Evolutionary conservation across 1,140 invertebrate species (phyloP), one percentile per base, ranked within the genome.

Genomic region (Brachionus angularis): DNA sequence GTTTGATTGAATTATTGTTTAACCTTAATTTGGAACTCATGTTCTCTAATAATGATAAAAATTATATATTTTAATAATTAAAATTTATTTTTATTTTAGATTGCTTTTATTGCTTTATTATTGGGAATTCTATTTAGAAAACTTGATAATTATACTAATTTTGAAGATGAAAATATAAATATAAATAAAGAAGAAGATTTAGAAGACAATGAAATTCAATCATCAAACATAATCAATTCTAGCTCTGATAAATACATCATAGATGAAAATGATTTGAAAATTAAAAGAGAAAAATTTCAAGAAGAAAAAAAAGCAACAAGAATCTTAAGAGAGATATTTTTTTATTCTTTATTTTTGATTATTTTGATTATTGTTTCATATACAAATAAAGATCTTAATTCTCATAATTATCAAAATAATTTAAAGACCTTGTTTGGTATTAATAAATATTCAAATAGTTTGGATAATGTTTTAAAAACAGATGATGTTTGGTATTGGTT

Each of bases 101-200:
- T n/a, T n/a, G 78, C 85, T 74, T 73, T 84, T 14, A 75, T 81
- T 29, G 83, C 84, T 0, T 79, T 84, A 47, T 29, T 64, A 31
- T 5, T 64, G 7, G 39, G 31, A 1, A 12, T 64, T 8, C 46
- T 64, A 10, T 64, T 44, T 44, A 21, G 44, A 10, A 64, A 64
- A 29, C 39, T 27, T n/a, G 61, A 74, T 85, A 29, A 76, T 85
- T 33, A 83, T 83, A 4, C 76, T 81, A 67, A 75, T 85, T 34
- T 79, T 29, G 80, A 83, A 39, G 78, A 82, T 23, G 83, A 84
- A 42, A 8, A 29, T 12, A 21, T 25, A 5, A 16, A 50, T 12
- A 21, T 8, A 2, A 16, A 50, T 3, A 83, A 84, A 53, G 79
- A 79, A 7, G 83, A 84, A 21, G 25, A 25, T 7, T 2, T 3